Evolutionary conservation across 2,797 vertebrate species (phyloP).

Genomic region (Antennarius maculatus): DNA sequence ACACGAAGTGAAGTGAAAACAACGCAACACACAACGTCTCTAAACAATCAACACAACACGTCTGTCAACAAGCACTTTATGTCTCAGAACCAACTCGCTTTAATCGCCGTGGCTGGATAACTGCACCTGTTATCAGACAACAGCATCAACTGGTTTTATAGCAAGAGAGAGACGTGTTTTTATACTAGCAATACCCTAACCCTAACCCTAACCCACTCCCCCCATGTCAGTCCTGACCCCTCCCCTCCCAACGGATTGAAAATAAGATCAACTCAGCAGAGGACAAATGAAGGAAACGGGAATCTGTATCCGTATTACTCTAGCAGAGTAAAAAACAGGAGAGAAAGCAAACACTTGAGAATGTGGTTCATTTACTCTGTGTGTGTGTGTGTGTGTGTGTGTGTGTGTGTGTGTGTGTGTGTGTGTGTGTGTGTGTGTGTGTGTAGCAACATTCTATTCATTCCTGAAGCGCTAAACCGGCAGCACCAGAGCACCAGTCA

Average conservation of each 20-base stretch:
- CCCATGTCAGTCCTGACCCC: slow-evolving; percentile 21
- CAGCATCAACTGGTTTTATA: too few species aligned
- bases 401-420: slow-evolving; percentile 17
- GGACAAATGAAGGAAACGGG: slow-evolving; percentile 6
- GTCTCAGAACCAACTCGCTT: slow-evolving; percentile 36
- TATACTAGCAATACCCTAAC: slow-evolving; percentile 18
- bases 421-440: slow-evolving; percentile 36
- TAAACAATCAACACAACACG: not conserved
- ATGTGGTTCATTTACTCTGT: slow-evolving; percentile 39
- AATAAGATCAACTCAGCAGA: slow-evolving; percentile 12
- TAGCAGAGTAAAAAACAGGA: slow-evolving; percentile 15
- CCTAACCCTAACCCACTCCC: slow-evolving; percentile 27
- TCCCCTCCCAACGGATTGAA: slow-evolving; percentile 8
- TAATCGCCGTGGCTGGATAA: not conserved
- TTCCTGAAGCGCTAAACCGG: slow-evolving; percentile 77
- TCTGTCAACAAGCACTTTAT: slow-evolving; percentile 35
- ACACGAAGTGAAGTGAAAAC: slow-evolving; percentile 4
- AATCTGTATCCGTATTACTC: too few species aligned
- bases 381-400: slow-evolving; percentile 23
- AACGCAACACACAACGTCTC: slow-evolving; percentile 30
- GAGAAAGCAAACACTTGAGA: slow-evolving; percentile 37
- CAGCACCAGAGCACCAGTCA: slow-evolving; percentile 61
- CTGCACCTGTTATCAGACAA: slow-evolving; percentile 1
- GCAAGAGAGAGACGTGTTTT: not conserved
- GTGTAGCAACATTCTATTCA: slow-evolving; percentile 83